Evolutionary conservation across 2,797 vertebrate genomes (phyloP).

Genomic region (Paratrypauchen microcephalus): DNA sequence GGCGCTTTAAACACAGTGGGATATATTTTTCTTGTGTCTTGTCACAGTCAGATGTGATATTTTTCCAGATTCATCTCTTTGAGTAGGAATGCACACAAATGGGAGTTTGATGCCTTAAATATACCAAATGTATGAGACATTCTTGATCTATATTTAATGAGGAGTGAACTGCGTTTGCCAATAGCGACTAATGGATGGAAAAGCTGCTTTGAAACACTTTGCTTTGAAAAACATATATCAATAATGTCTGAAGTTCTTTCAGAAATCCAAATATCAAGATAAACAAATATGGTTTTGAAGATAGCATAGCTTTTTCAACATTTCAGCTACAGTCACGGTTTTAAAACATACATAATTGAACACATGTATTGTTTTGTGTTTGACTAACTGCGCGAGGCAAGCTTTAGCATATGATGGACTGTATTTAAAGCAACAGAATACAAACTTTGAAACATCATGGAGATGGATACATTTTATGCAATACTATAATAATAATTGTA

Average conservation of each 20-base stretch:
- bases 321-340: background rate
- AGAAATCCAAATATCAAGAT: background rate
- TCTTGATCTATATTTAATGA: slow-evolving; percentile 67
- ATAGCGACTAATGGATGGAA: slow-evolving; percentile 38
- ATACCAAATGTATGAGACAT: slow-evolving; percentile 59
- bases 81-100: slow-evolving; percentile 56
- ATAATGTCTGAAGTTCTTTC: background rate
- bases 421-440: too few relatives aligned
- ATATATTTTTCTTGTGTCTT: slow-evolving; percentile 10
- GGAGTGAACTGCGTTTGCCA: slow-evolving; percentile 56
- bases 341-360: too few relatives aligned
- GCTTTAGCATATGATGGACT: too few relatives aligned
- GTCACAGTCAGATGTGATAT: slow-evolving; percentile 26
- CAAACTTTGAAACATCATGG: too few relatives aligned
- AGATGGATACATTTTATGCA: too few relatives aligned
- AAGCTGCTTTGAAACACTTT: slow-evolving; percentile 25
- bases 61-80: slow-evolving; percentile 44
- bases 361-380: background rate
- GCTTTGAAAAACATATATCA: slow-evolving; percentile 14
- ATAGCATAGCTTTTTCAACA: background rate
- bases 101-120: slow-evolving; percentile 47
- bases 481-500: too few relatives aligned
- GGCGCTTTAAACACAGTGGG: slow-evolving; percentile 9
- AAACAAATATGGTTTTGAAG: background rate
- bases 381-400: background rate